A percentile compares a stretch with the other conserved stretches of the same genome.
Evolutionary conservation across 2,113 vertebrate genomes (phyloP).

Genomic region (Kobus ellipsiprymnus): DNA sequence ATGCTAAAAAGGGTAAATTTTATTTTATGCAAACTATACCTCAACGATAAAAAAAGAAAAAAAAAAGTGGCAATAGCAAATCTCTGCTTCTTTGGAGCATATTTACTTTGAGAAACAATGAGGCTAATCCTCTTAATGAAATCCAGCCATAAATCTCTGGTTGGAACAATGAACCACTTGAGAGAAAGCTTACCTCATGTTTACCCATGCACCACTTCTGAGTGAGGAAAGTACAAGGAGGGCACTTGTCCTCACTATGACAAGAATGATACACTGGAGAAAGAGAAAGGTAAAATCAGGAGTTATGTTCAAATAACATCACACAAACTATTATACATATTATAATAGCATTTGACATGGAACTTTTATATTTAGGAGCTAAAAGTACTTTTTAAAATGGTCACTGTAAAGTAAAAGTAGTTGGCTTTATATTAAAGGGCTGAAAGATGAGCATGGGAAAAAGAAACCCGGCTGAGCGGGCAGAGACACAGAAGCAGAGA

Average conservation of each 20-base stretch:
- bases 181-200: constrained; percentile 90
- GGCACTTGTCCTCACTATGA: constrained; percentile 96
- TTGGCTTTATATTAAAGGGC: background rate
- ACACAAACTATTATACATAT: background rate
- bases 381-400: background rate
- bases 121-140: background rate
- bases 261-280: constrained; percentile 95
- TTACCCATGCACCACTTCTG: constrained; percentile 99
- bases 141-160: background rate
- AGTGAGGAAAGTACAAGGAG: constrained; percentile 96
- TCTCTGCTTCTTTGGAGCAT: background rate
- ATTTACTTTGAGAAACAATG: background rate
- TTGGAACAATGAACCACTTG: background rate
- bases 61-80: background rate
- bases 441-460: background rate
- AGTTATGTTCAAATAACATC: background rate
- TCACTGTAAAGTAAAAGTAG: background rate
- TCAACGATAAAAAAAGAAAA: background rate
- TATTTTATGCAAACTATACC: background rate
- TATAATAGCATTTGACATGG: background rate
- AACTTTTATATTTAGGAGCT: background rate
- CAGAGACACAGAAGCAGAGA: background rate
- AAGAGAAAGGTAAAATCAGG: constrained; percentile 40
- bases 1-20: background rate
- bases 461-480: background rate